Percentiles rank a stretch among this genome's conserved stretches.
Conservation (phyloP, 2,888 invertebrate species). For the Tillus elongatus region DNA sequence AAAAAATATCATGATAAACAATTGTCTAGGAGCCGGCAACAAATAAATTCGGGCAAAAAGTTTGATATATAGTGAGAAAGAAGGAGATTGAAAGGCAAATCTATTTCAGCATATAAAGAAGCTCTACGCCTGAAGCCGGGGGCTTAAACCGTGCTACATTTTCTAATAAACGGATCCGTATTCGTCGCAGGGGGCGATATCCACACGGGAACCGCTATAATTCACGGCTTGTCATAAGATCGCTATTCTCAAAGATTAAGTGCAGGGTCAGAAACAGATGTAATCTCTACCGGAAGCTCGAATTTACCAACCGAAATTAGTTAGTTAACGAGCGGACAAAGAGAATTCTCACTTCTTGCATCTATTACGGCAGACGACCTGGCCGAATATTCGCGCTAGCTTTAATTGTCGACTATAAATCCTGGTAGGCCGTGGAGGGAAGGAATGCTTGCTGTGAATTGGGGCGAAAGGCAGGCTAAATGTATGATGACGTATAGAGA, state of each 20-base stretch:
- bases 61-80: background rate
- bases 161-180: no score
- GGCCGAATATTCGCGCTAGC: slow-evolving; percentile 19
- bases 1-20: slow-evolving; percentile 6
- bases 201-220: no score
- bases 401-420: slow-evolving; percentile 27
- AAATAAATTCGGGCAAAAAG: slow-evolving; percentile 1
- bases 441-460: background rate
- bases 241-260: slow-evolving; percentile 25
- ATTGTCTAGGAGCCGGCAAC: background rate
- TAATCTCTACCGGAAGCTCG: slow-evolving; percentile 26
- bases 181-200: no score
- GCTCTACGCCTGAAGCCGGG: no score
- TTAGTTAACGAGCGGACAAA: slow-evolving; percentile 23
- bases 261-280: slow-evolving; percentile 26
- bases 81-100: slow-evolving; percentile 3
- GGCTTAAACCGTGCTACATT: no score
- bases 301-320: slow-evolving; percentile 25
- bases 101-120: slow-evolving; percentile 1
- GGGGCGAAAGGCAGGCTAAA: background rate
- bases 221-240: slow-evolving; percentile 26
- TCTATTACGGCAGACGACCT: slow-evolving; percentile 22
- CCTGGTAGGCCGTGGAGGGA: slow-evolving; percentile 10
- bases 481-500: slow-evolving; percentile 1
- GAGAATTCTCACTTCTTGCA: slow-evolving; percentile 28